Base-by-base conservation (phyloP, 2,113 vertebrate genomes). In the Pundamilia nyererei region DNA sequence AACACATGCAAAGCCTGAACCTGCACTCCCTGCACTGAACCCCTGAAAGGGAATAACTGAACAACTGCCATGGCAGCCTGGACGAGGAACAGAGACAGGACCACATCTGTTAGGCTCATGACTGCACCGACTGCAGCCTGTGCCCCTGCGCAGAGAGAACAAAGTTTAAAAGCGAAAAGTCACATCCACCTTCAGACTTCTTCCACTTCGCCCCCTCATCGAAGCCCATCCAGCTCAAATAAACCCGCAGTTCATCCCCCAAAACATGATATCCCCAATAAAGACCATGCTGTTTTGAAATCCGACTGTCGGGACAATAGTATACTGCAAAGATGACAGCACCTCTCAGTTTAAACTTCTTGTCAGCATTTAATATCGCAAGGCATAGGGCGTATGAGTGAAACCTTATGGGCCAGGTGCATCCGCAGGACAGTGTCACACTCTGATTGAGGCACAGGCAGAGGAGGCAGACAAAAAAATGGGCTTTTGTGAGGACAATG, bases 41-140 rank as follows among this genome's bases (percentile, higher is more conserved):
- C 86, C 83, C 89, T 87, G 92, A 89, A 85, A 91, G 83, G 89
- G 84, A 91, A 86, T 82, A 86, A 87, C 89, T 91, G 93, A 93
- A 88, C 26, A 17, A 60, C 89, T 91, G 92, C 93, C 94, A 94
- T 58, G 60, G 83, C 87, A 94, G 91, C 60, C 86, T 91, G 88
- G 89, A 93, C 17, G 5, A 81, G 83, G 93, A 95, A 95, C 92
- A 94, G 91, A 91, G 87, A 89, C 83, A 87, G 86, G 62, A 77
- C 81, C 92, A 96, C 96, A 96, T 96, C 95, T 97, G 96, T 92
- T 95, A 85, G 83, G 91, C 92, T 96, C 94, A 94, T 96, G 94
- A 94, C 82, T 86, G 77, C 85, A 87, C 85, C 38, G 14, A 89
- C 68, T 12, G 75, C 19, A 85, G 77, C 85, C 89, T 89, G 70